These are phyloP conservation scores for Chascanopsetta lugubris DNA, from an alignment of 2,113 vertebrate species.

Conservation along the genomic window DNA sequence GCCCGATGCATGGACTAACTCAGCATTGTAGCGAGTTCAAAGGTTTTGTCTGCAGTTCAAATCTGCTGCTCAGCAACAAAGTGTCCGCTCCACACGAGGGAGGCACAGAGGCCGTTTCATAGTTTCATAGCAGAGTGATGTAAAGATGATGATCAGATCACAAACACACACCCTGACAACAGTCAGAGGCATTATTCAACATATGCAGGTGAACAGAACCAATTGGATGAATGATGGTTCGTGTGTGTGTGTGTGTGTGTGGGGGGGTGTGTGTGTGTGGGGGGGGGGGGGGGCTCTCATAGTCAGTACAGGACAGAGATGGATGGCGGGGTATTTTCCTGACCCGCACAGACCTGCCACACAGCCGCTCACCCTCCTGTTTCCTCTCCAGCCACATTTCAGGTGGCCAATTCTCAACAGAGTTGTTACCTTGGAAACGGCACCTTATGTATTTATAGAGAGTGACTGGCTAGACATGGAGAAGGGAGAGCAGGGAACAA, in stretches of 20 bases:
- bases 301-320: not conserved
- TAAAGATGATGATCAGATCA: not conserved
- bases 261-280: no score
- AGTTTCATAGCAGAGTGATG: not conserved
- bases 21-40: no score
- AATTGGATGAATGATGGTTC: no score
- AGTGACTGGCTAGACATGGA: conserved; percentile 49
- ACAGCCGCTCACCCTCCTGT: conserved; percentile 39
- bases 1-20: no score
- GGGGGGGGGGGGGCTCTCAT: no score
- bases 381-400: conserved; percentile 64
- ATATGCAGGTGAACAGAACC: no score
- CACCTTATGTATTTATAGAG: conserved; percentile 83
- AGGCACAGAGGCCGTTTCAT: no score
- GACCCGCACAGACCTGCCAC: conserved; percentile 13
- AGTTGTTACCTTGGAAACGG: conserved; percentile 85
- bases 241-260: no score
- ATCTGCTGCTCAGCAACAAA: no score
- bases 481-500: conserved; percentile 22
- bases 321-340: conserved; percentile 21
- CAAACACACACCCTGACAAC: not conserved
- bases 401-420: conserved; percentile 78
- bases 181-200: conserved; percentile 1
- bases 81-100: no score
- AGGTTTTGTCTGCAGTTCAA: no score